These are phyloP conservation scores for Heteronetta atricapilla DNA, from an alignment of 2,113 vertebrate genomes.

Conservation along the genomic window DNA sequence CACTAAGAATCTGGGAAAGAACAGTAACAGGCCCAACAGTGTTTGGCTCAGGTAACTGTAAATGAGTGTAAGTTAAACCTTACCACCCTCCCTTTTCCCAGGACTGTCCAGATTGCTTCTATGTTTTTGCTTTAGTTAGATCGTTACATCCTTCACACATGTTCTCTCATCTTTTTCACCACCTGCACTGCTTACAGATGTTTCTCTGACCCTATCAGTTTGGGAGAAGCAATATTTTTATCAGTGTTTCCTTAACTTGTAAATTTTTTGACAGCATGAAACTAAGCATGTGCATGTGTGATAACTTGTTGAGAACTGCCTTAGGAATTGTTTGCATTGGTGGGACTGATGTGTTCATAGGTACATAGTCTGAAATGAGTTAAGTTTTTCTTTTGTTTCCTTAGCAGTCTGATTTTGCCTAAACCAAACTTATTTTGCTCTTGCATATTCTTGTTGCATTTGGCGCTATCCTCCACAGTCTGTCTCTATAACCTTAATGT, in stretches of 20 bases:
- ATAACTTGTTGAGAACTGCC: neutral
- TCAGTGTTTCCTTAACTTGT: neutral
- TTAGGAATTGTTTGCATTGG: neutral
- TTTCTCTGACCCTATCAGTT: neutral
- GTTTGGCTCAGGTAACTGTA: neutral
- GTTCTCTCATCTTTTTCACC: neutral
- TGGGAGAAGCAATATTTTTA: neutral
- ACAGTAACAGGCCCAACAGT: neutral
- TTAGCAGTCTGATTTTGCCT: slow-evolving; percentile 1
- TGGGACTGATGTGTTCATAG: neutral
- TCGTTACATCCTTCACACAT: neutral
- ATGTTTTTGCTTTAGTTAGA: neutral
- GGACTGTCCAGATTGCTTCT: neutral
- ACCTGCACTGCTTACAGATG: neutral
- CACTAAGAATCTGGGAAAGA: neutral
- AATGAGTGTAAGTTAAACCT: neutral
- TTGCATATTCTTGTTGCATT: slow-evolving; percentile 35
- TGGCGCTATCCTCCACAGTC: slow-evolving; percentile 5
- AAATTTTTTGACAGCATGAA: neutral
- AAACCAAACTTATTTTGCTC: slow-evolving; percentile 45
- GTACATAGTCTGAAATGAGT: neutral
- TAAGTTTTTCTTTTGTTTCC: neutral
- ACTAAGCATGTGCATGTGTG: neutral
- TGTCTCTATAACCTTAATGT: slow-evolving; percentile 35
- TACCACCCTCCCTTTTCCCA: neutral